Percentiles rank a stretch among this genome's conserved stretches.
Evolutionary conservation across 2,113 vertebrate genomes (phyloP).

Genomic region (Paraplagusia blochii): DNA sequence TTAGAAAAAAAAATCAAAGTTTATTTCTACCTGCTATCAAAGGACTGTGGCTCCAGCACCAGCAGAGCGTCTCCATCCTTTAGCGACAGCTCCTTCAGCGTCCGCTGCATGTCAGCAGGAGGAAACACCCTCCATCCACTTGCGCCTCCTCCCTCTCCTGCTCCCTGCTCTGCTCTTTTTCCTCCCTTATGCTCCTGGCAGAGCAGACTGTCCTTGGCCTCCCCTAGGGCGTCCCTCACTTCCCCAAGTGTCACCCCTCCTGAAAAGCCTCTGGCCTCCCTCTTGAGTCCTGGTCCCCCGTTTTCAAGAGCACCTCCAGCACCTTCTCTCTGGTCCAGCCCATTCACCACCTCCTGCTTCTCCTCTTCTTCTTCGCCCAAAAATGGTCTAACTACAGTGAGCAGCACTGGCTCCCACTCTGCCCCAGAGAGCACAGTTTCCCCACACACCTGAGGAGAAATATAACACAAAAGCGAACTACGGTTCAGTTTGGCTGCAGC

Average conservation of each 20-base stretch:
- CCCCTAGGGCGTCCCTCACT: conserved; percentile 64
- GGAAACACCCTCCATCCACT: conserved; percentile 82
- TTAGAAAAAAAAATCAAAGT: too few relatives aligned
- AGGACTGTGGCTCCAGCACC: conserved; percentile 76
- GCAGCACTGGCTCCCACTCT: conserved; percentile 84
- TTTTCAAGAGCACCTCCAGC: conserved; percentile 28
- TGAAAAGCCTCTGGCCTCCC: conserved; percentile 62
- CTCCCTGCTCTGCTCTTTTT: conserved; percentile 27
- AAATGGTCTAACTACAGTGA: conserved; percentile 79
- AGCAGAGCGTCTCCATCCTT: conserved; percentile 82
- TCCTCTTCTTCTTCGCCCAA: conserved; percentile 34
- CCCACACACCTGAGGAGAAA: conserved; percentile 81
- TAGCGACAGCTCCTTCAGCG: conserved; percentile 80
- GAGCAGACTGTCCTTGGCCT: conserved; percentile 69
- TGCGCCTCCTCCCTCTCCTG: conserved; percentile 64
- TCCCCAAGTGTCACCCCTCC: conserved; percentile 64
- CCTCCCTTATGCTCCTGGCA: conserved; percentile 67
- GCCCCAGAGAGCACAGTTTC: conserved; percentile 73
- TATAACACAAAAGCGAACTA: background rate
- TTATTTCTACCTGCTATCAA: conserved; percentile 80
- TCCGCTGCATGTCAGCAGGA: conserved; percentile 79
- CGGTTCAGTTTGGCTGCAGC: background rate
- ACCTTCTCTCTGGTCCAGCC: background rate
- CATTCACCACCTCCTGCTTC: conserved; percentile 39
- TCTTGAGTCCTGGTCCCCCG: conserved; percentile 58